Evolutionary conservation across 2,797 vertebrate genomes (phyloP), one percentile per base, ranked within the genome.

Genomic region (Denticeps clupeoides): DNA sequence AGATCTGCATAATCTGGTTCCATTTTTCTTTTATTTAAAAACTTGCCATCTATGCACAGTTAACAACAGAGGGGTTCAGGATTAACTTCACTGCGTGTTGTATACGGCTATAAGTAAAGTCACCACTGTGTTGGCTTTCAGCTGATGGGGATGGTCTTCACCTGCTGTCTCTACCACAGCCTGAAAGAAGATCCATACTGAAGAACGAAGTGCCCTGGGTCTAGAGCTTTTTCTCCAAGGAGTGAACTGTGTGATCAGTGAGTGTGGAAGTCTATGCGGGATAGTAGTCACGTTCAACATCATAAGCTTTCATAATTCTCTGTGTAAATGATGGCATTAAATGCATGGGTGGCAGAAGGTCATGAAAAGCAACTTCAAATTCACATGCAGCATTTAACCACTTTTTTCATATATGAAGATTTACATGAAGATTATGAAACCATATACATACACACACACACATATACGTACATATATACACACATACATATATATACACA

Each of bases 91-190:
- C 29, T 13, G 29, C 5, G 29, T 38, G 18, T 10, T 21, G 3
- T 9, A 9, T 35, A 7, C 13, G 9, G 6, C 1, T 7, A 12
- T 54, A 56, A 25, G 66, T 49, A 63, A 6, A 26, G 10, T 8
- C 27, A 60, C 22, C 26, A 54, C 1, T 1, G 54, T 26, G 65
- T 3, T 58, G 2, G 77, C 16, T 49, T 18, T 59, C 66, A 99
- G 95, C 79, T 99, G 58, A 78, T 99, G 1, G 95, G 95, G 56
- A 96, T 97, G 90, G 82, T 95, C 74, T 89, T 97, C 67, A 94
- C 93, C 4, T 98, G 91, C 81, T 97, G 94, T 68, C 82, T 99
- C 51, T 90, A 94, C 74, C 80, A 55, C 69, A 93, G 77, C 68
- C 74, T 94, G 64, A 89, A 90, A 62, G 70, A 85, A n/a, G 88